Evolutionary conservation across 2,888 invertebrate genomes (phyloP), one percentile per base, ranked within the genome.

Genomic region (Lamellibrachia satsuma): DNA sequence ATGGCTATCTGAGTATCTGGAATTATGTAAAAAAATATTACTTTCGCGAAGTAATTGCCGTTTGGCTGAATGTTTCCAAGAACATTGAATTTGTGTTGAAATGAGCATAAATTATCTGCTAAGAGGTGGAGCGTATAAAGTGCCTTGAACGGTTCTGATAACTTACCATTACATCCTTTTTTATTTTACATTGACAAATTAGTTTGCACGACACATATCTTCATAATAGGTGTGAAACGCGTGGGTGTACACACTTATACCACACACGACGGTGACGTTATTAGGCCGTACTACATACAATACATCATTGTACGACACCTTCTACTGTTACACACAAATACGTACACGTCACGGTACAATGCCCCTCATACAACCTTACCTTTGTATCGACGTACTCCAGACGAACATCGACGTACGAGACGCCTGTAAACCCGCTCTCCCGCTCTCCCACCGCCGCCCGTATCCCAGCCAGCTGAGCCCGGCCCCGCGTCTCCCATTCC

Each of bases 381-480:
- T 75, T 15, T 75, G 75, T 22, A 22, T 75, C 75, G 2, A 6
- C 3, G 75, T 75, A 75, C 22, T 75, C 75, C 75, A 75, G 6
- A 2, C 22, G 75, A 6, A 75, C 75, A 6, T 75, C 75, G 15
- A 75, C 75, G 22, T 11, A 75, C 75, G 75, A 75, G 15, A 75
- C 75, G 11, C 75, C 75, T n/a, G 15, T 22, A 75, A 75, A 75
- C 75, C 75, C 75, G 75, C n/a, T 75, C 75, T 75, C 75, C n/a
- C 75, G 75, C 22, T 75, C 75, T 22, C 75, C n/a, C 75, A 75
- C 75, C 6, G 75, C 75, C 75, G 15, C 75, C 22, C 22, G 75
- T 75, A 75, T 75, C 22, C 75, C 75, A n/a, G 75, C 75, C 75
- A 75, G 75, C 75, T 75, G 75, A n/a, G 75, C 75, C 22, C 75